Percentiles rank a stretch among this genome's conserved stretches.
Evolutionary conservation across 2,888 invertebrate species (phyloP).

Genomic region (Eupithecia centaureata): DNA sequence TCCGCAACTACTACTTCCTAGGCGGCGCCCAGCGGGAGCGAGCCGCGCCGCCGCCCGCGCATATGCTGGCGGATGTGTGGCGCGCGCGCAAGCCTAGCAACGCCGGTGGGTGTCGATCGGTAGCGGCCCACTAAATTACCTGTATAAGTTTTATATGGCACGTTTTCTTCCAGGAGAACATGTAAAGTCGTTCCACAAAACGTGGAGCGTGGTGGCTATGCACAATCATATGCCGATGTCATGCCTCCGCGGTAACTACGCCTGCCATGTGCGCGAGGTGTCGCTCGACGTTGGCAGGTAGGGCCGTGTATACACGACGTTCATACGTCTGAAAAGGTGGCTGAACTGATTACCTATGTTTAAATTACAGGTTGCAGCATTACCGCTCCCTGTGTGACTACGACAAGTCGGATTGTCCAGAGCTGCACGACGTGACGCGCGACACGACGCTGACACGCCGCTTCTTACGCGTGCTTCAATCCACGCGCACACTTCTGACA

Average conservation of each 20-base stretch:
- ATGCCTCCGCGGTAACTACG: conserved; percentile 8
- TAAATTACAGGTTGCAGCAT: conserved; percentile 4
- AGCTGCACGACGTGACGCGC: conserved; percentile 1
- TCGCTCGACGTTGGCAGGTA: conserved; percentile 9
- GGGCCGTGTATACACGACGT: neutral
- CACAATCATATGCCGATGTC: conserved; percentile 37
- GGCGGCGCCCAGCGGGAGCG: conserved; percentile 26
- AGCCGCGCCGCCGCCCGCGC: conserved; percentile 28
- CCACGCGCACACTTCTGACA: neutral
- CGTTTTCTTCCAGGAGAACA: conserved; percentile 15
- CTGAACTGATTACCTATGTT: neutral
- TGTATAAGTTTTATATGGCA: neutral
- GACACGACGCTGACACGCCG: neutral
- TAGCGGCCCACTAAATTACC: neutral
- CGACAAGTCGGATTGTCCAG: neutral
- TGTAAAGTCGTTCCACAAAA: conserved; percentile 38
- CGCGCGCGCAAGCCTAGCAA: conserved; percentile 23
- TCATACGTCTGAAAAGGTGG: too few relatives aligned
- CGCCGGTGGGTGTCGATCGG: conserved; percentile 2
- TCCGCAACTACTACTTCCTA: conserved; percentile 34
- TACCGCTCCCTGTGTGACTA: conserved; percentile 2
- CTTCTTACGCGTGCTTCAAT: neutral
- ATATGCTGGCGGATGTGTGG: conserved; percentile 35
- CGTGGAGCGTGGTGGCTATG: conserved; percentile 30
- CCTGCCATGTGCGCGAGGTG: neutral